phyloP scores from a whole-genome alignment of 2,888 invertebrate genomes.

The Stenolophus ochropezus region DNA sequence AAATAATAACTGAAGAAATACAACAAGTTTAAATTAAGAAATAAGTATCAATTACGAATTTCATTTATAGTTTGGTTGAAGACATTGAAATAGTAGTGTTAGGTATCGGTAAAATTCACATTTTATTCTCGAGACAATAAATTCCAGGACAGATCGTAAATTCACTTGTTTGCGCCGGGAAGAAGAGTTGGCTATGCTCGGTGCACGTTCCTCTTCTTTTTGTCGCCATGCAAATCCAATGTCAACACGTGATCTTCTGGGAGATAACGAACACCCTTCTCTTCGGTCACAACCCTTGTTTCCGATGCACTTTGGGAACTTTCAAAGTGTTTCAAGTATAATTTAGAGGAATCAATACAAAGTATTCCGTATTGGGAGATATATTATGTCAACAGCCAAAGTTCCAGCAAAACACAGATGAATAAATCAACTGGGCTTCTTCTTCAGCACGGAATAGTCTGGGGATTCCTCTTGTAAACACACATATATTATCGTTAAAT shows the following conservation, averaged over 20 bases:
- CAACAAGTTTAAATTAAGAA: too few species aligned
- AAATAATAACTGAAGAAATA: too few species aligned
- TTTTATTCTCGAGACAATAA: conserved; percentile 31
- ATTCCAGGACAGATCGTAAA: conserved; percentile 27
- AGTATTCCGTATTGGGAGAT: conserved; percentile 52
- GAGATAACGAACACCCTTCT: conserved; percentile 39
- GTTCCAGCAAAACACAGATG: conserved; percentile 46
- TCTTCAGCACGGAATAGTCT: conserved; percentile 11
- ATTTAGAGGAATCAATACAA: conserved; percentile 56
- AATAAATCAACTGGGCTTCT: conserved; percentile 46
- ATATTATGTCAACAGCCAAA: conserved; percentile 51
- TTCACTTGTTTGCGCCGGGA: conserved; percentile 44
- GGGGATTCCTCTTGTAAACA: conserved; percentile 9
- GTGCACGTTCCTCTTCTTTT: conserved; percentile 33
- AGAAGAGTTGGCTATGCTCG: conserved; percentile 26
- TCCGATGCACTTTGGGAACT: conserved; percentile 50
- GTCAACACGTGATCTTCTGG: conserved; percentile 56
- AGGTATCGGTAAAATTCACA: conserved; percentile 18
- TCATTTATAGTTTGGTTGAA: not conserved
- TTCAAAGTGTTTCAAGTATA: conserved; percentile 55
- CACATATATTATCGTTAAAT: conserved; percentile 8
- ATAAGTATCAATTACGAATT: conserved; percentile 10
- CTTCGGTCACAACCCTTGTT: conserved; percentile 12
- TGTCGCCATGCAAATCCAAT: conserved; percentile 33
- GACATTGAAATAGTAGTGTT: not conserved